Evolutionary conservation across 2,113 vertebrate species (phyloP).

Genomic region (Chloropsis cyanopogon): DNA sequence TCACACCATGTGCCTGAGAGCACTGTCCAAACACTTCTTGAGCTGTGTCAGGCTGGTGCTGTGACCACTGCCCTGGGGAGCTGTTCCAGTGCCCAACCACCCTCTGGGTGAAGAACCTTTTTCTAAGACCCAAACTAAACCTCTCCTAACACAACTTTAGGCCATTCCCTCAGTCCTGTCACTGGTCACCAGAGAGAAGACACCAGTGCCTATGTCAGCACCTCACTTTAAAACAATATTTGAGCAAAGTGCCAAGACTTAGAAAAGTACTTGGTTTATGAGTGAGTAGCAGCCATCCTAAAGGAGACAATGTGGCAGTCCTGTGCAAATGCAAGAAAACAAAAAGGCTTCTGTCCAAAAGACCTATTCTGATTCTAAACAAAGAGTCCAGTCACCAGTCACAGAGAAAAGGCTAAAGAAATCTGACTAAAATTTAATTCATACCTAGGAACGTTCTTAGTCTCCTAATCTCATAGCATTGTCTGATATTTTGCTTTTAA

Average conservation of each 20-base stretch:
- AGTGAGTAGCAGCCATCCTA: neutral
- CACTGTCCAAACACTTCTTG: neutral
- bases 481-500: neutral
- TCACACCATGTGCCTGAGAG: neutral
- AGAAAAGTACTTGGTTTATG: neutral
- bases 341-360: neutral
- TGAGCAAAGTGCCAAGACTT: neutral
- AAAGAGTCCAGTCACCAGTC: neutral
- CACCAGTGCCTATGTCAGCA: neutral
- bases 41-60: neutral
- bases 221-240: neutral
- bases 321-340: neutral
- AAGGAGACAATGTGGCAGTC: neutral
- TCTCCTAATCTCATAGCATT: neutral
- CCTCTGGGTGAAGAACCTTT: neutral
- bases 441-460: neutral
- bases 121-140: neutral
- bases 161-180: neutral
- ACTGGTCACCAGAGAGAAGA: neutral
- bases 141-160: neutral
- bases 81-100: accelerated
- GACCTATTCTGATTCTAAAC: neutral
- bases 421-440: neutral
- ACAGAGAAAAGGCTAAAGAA: neutral
- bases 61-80: neutral